Evolutionary conservation across 1,140 invertebrate genomes (phyloP).

Genomic region (Megalonaias nervosa): DNA sequence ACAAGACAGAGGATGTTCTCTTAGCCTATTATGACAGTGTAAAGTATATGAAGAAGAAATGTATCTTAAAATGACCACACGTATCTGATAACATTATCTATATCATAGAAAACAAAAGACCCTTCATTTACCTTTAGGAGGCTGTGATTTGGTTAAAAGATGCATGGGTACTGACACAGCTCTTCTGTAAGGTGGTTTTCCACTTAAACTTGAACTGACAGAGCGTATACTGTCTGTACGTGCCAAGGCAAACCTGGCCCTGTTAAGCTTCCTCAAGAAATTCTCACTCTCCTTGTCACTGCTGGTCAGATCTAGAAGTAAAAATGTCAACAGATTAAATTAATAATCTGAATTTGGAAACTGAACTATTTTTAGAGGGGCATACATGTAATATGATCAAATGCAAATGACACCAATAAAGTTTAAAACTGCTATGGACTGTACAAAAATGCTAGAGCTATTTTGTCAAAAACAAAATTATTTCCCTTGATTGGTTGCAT

Average conservation of each 20-base stretch:
- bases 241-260: slow-evolving; percentile 91
- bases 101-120: neutral
- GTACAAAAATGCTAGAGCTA: no score
- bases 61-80: neutral
- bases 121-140: slow-evolving; percentile 85
- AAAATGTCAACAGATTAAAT: neutral
- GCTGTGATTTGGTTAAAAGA: slow-evolving; percentile 61
- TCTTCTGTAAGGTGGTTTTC: slow-evolving; percentile 95
- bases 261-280: slow-evolving; percentile 89
- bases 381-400: no score
- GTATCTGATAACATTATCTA: no score
- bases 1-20: neutral
- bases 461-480: no score
- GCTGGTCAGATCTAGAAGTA: slow-evolving; percentile 85
- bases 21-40: neutral
- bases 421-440: no score
- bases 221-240: slow-evolving; percentile 80
- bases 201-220: slow-evolving; percentile 90
- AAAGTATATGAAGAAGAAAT: neutral
- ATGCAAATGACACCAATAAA: no score
- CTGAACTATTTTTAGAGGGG: no score
- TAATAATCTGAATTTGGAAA: no score
- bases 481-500: no score
- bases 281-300: slow-evolving; percentile 90
- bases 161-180: slow-evolving; percentile 75